A percentile compares a stretch with the other conserved stretches of the same genome.
These are phyloP conservation scores for Pituophis catenifer DNA, from an alignment of 2,113 vertebrate genomes.

Conservation along the genomic window DNA sequence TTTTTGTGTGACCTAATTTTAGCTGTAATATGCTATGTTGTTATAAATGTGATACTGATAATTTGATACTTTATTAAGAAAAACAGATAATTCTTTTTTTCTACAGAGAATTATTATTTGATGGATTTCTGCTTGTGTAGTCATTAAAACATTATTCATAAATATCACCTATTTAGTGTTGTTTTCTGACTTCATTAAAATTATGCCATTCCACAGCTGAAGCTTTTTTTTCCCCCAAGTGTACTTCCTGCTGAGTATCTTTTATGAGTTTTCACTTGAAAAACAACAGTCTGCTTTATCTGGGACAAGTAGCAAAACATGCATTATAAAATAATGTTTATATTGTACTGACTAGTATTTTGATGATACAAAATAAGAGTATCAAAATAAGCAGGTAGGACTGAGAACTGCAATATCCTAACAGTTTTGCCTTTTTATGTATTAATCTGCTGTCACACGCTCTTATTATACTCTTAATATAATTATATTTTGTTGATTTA, in stretches of 20 bases:
- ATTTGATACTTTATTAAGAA: background rate
- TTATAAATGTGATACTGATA: background rate
- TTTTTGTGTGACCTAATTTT: slow-evolving; percentile 26
- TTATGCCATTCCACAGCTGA: slow-evolving; percentile 29
- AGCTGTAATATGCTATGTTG: background rate
- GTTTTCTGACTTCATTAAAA: slow-evolving; percentile 63
- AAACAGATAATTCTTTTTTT: slow-evolving; percentile 24
- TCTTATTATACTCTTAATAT: background rate
- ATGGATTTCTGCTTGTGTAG: slow-evolving; percentile 49
- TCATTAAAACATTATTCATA: slow-evolving; percentile 51
- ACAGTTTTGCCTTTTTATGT: background rate
- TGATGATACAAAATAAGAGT: slow-evolving; percentile 10
- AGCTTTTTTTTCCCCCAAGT: slow-evolving; percentile 54
- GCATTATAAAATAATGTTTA: slow-evolving; percentile 24
- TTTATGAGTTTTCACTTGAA: slow-evolving; percentile 47
- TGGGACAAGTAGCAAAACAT: slow-evolving; percentile 36
- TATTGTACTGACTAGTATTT: slow-evolving; percentile 43
- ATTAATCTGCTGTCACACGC: background rate
- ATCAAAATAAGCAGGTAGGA: background rate
- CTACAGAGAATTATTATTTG: slow-evolving; percentile 42
- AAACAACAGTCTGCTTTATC: slow-evolving; percentile 49
- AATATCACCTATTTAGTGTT: slow-evolving; percentile 46
- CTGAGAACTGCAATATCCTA: slow-evolving; percentile 23
- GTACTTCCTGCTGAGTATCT: slow-evolving; percentile 41
- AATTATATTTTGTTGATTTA: background rate